Conservation (phyloP, 2,888 invertebrate species). For the Phasia obesa region DNA sequence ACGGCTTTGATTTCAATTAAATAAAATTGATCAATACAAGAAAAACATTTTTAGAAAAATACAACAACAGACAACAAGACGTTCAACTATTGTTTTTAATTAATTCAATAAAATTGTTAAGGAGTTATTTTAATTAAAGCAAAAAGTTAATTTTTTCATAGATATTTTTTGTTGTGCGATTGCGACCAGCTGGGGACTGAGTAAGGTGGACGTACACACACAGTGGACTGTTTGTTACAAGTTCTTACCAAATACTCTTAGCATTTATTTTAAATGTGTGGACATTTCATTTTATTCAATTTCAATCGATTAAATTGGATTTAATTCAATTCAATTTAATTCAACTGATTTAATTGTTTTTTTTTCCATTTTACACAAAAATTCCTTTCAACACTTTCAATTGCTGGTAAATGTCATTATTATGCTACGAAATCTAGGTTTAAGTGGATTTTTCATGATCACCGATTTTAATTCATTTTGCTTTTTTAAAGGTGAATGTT, state of each 20-base stretch:
- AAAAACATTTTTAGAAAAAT: background rate
- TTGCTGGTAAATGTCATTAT: constrained; percentile 65
- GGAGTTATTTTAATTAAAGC: constrained; percentile 56
- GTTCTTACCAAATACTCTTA: background rate
- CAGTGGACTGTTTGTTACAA: background rate
- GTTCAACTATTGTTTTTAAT: constrained; percentile 51
- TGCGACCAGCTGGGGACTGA: constrained; percentile 23
- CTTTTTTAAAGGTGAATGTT: background rate
- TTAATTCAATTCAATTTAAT: constrained; percentile 19
- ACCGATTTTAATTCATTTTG: background rate
- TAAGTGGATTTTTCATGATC: background rate
- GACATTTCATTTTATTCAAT: constrained; percentile 41
- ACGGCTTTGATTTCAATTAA: constrained; percentile 65
- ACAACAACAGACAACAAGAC: background rate
- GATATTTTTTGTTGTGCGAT: constrained; percentile 7
- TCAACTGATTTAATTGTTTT: constrained; percentile 39
- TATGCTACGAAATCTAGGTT: background rate
- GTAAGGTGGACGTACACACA: background rate
- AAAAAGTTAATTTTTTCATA: constrained; percentile 1
- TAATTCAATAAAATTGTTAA: constrained; percentile 56
- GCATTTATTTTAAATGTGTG: constrained; percentile 16
- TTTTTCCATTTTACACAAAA: constrained; percentile 25
- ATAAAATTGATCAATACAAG: constrained; percentile 40
- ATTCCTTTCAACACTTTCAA: constrained; percentile 61
- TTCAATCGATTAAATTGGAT: constrained; percentile 13